Percentiles rank a stretch among this genome's conserved stretches.
Evolutionary conservation across 2,888 invertebrate species (phyloP).

Genomic region (Meteorus cinctellus): DNA sequence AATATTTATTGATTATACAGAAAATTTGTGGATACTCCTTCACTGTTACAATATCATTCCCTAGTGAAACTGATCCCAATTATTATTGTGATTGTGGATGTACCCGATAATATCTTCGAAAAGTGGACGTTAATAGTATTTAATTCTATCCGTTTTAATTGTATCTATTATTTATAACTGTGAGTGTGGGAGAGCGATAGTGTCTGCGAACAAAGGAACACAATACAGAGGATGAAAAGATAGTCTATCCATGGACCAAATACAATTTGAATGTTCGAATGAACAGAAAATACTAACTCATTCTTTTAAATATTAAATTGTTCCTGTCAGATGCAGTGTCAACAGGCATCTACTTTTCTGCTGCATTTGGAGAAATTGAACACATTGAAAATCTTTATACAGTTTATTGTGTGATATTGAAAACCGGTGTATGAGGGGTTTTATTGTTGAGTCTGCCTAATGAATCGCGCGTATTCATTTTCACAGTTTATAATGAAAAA

Average conservation of each 20-base stretch:
- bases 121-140: not conserved
- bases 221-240: not conserved
- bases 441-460: not conserved
- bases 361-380: not conserved
- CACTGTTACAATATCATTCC: not conserved
- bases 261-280: not conserved
- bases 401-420: not conserved
- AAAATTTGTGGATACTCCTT: not conserved
- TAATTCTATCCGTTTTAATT: conserved; percentile 53
- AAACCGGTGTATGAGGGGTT: not conserved
- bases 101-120: not conserved
- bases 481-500: not conserved
- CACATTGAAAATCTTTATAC: no score
- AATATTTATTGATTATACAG: not conserved
- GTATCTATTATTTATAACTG: conserved; percentile 60
- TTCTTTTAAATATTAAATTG: not conserved
- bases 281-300: not conserved
- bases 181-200: conserved; percentile 53
- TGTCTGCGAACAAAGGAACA: conserved; percentile 33
- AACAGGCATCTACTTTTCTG: not conserved
- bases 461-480: not conserved
- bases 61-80: not conserved
- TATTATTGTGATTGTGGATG: conserved; percentile 15
- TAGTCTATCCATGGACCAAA: not conserved
- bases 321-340: not conserved